A percentile compares a stretch with the other conserved stretches of the same genome.
Evolutionary conservation across 2,797 vertebrate species (phyloP).

Genomic region (Takifugu ocellatus): DNA sequence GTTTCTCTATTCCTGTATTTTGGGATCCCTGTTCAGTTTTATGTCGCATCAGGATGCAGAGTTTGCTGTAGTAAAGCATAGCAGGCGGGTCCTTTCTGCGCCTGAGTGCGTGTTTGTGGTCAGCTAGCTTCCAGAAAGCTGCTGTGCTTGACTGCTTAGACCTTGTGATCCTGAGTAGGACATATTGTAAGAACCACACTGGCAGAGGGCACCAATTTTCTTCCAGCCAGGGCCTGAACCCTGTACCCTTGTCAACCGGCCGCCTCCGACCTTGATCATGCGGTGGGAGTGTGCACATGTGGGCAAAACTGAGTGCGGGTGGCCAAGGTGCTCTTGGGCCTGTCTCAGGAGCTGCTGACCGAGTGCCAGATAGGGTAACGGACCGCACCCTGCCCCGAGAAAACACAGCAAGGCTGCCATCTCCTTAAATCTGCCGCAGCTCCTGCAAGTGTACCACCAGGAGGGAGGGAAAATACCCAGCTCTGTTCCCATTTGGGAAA

Average conservation of each 20-base stretch:
- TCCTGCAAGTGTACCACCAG: constrained; percentile 27
- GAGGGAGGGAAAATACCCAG: constrained; percentile 58
- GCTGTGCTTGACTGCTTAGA: constrained; percentile 59
- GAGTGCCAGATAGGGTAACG: constrained; percentile 44
- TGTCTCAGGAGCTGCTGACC: constrained; percentile 45
- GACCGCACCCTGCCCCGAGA: constrained; percentile 67
- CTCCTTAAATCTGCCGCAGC: constrained; percentile 44
- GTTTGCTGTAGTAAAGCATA: constrained; percentile 34
- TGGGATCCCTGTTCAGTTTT: constrained; percentile 11
- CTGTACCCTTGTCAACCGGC: constrained; percentile 52
- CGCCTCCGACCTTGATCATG: constrained; percentile 52
- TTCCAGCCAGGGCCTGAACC: constrained; percentile 52
- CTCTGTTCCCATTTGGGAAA: constrained; percentile 63
- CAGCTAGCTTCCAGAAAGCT: constrained; percentile 54
- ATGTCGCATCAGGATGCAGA: constrained; percentile 15
- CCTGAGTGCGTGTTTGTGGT: constrained; percentile 51
- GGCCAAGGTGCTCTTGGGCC: constrained; percentile 65
- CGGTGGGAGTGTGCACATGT: constrained; percentile 55
- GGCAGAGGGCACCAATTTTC: constrained; percentile 61
- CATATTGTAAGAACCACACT: constrained; percentile 47
- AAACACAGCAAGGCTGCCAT: constrained; percentile 57
- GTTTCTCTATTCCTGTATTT: constrained; percentile 7
- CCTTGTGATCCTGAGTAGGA: constrained; percentile 49
- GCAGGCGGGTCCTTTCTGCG: constrained; percentile 22
- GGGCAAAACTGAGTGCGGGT: constrained; percentile 59